Evolutionary conservation across 2,113 vertebrate species (phyloP), one percentile per base, ranked within the genome.

Genomic region (Loxodonta africana): DNA sequence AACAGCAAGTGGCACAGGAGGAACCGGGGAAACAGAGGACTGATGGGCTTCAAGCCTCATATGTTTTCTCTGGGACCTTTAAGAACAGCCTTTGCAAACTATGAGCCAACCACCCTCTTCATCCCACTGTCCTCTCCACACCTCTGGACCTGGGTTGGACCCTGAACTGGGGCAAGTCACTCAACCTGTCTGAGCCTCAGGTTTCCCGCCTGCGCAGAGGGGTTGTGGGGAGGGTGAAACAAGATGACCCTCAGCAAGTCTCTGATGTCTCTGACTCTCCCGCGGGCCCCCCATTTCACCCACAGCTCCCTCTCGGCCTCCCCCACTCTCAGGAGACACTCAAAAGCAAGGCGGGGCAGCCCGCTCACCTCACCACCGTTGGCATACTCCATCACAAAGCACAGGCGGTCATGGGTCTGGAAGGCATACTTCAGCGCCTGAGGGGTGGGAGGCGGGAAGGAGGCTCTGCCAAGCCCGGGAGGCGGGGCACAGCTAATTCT

Each of bases 331-430:
- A 48, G 48, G 48, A 48, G 53, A 65, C 65, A 63, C 0, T 30
- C 57, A 20, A 2, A 51, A 11, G 48, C n/a, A 18, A 28, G 85
- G 44, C 18, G 0, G 11, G 21, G 26, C 8, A 0, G 53, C 3
- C 8, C 0, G 25, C 98, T 88, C 91, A 99, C 99, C 99, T 99
- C 99, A 5, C 99, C 99, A 0, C 99, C 99, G 0, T 99, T 99
- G 98, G 99, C 99, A 0, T 99, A 99, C 88, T 99, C 99, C 99
- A 99, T 99, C 96, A 99, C 99, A 5, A 99, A 99, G 98, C 99
- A 99, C 77, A 99, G 99, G 9, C 99, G 99, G 97, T 99, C 99
- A 0, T 99, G 99, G 2, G 99, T 99, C 98, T 99, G 99, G 98
- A 99, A 99, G 69, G 99, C 99, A 0, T 99, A 99, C 96, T 99